A percentile compares a stretch with the other conserved stretches of the same genome.
phyloP scores from a whole-genome alignment of 2,113 vertebrate genomes.

The Cottus gobio region DNA sequence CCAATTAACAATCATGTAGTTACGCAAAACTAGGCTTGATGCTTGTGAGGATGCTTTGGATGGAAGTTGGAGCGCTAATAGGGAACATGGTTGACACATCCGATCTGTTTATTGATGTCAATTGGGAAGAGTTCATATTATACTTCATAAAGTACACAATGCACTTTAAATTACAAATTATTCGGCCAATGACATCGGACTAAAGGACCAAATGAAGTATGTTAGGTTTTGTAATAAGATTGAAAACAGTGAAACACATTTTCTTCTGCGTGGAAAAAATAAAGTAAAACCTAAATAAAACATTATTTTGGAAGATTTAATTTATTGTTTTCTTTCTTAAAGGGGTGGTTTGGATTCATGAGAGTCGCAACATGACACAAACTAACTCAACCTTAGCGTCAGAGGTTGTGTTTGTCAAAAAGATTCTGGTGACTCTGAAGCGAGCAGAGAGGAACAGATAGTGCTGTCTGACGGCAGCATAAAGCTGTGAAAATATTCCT shows the following conservation, averaged over 20 bases:
- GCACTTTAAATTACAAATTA: background rate
- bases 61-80: background rate
- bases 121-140: background rate
- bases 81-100: background rate
- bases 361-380: no score
- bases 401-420: no score
- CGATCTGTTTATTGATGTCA: background rate
- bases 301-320: background rate
- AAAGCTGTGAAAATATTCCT: no score
- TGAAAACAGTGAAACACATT: background rate
- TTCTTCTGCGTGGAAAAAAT: background rate
- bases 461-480: no score
- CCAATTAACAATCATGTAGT: conserved; percentile 41
- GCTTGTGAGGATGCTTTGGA: background rate
- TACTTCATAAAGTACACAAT: background rate
- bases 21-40: background rate
- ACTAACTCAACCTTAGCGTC: no score
- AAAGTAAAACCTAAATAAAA: background rate
- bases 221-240: background rate
- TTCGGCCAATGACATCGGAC: no score
- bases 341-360: no score
- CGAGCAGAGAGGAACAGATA: no score
- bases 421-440: no score
- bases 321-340: background rate
- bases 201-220: background rate